Percentiles rank a stretch among this genome's conserved stretches.
These are phyloP conservation scores for human (Homo sapiens) DNA, from an alignment of 2,113 vertebrate species.

Conservation along the genomic window DNA sequence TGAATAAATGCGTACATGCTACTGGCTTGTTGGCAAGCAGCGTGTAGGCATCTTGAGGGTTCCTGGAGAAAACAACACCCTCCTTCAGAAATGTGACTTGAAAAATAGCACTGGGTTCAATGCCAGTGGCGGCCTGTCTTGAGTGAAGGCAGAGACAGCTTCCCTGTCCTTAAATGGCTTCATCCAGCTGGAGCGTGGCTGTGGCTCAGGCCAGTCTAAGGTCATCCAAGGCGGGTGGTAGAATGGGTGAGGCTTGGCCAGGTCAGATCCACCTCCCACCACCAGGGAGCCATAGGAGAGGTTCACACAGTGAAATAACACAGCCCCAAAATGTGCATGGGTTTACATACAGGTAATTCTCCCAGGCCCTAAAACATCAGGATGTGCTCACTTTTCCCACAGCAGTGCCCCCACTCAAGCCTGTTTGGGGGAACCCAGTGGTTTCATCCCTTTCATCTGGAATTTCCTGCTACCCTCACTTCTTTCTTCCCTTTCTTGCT, in stretches of 20 bases:
- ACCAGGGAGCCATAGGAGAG: accelerated
- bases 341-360: slow-evolving; percentile 52
- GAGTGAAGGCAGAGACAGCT: not conserved
- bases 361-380: not conserved
- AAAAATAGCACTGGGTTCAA: not conserved
- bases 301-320: slow-evolving; percentile 9
- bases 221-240: not conserved
- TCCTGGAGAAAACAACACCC: not conserved
- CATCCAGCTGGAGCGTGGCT: not conserved
- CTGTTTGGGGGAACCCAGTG: not conserved
- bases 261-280: not conserved
- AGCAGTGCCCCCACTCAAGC: not conserved
- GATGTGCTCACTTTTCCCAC: slow-evolving; percentile 32
- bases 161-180: not conserved
- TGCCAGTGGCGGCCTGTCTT: not conserved
- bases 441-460: too few species aligned
- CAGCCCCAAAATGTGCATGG: slow-evolving; percentile 46
- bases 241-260: not conserved
- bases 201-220: not conserved
- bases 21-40: not conserved
- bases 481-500: not conserved
- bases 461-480: too few species aligned
- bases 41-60: not conserved
- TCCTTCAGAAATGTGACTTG: not conserved
- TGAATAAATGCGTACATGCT: not conserved